These are phyloP conservation scores for Cuniculus paca DNA, from an alignment of 2,797 vertebrate genomes.

Conservation along the genomic window DNA sequence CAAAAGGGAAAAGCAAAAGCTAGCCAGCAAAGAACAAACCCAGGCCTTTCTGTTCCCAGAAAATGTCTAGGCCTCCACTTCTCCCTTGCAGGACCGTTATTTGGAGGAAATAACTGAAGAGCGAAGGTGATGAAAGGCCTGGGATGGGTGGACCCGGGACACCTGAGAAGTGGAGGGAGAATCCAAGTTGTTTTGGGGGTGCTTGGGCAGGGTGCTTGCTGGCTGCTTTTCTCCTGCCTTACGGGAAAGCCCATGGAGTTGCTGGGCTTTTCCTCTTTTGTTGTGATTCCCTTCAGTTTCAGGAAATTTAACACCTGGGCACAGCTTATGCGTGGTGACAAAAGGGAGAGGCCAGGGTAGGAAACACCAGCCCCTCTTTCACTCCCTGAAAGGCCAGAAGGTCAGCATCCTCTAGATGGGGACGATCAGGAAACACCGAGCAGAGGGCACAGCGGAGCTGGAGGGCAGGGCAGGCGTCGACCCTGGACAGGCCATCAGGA, in stretches of 20 bases:
- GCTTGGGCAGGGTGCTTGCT: not conserved
- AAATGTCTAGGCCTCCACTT: not conserved
- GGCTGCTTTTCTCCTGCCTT: not conserved
- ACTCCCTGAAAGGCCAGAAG: not conserved
- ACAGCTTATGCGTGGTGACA: not conserved
- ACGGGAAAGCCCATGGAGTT: not conserved
- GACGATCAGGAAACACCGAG: not conserved
- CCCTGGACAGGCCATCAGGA: too few species aligned
- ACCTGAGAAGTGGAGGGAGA: not conserved
- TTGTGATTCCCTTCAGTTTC: not conserved
- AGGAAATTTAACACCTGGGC: not conserved
- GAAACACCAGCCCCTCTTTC: not conserved
- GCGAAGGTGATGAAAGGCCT: not conserved
- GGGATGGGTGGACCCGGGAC: not conserved
- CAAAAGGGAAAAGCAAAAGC: constrained; percentile 16
- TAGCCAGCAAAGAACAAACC: not conserved
- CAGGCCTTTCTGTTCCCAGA: not conserved
- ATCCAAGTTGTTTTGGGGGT: not conserved
- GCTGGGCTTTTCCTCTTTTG: not conserved
- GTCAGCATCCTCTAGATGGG: not conserved
- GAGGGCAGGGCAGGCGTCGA: not conserved
- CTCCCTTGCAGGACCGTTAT: not conserved
- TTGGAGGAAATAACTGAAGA: not conserved
- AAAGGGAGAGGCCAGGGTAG: not conserved
- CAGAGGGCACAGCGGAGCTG: not conserved